These are phyloP conservation scores for Acipenser oxyrinchus DNA, from an alignment of 2,797 vertebrate genomes.

Conservation along the genomic window DNA sequence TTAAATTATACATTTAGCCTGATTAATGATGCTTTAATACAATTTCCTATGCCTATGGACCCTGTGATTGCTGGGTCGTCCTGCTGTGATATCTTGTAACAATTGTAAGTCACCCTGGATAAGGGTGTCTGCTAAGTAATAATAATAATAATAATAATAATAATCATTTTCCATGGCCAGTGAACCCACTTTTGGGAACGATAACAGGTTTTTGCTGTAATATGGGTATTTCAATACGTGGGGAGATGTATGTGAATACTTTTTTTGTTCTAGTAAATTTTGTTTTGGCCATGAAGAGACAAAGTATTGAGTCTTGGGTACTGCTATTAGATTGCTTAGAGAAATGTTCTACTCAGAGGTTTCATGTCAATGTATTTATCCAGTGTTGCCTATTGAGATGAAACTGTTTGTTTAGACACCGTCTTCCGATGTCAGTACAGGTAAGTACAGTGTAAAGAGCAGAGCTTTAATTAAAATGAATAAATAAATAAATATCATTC, in stretches of 20 bases:
- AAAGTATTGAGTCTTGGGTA: neutral
- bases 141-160: no score
- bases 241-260: neutral
- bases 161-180: neutral
- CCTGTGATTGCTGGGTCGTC: no score
- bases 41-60: no score
- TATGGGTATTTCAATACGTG: neutral
- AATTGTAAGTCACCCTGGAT: no score
- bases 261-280: neutral
- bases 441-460: neutral
- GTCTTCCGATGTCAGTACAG: neutral
- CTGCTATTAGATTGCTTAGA: neutral
- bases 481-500: neutral
- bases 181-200: neutral
- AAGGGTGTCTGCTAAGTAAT: no score
- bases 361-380: constrained; percentile 4
- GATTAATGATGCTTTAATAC: no score
- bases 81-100: no score
- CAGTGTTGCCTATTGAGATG: constrained; percentile 2
- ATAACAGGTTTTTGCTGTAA: neutral
- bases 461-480: no score
- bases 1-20: no score
- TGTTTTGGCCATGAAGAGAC: no score
- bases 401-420: neutral
- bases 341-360: neutral